Evolutionary conservation across 2,113 vertebrate genomes (phyloP).

Genomic region (Pyrgilauda ruficollis): DNA sequence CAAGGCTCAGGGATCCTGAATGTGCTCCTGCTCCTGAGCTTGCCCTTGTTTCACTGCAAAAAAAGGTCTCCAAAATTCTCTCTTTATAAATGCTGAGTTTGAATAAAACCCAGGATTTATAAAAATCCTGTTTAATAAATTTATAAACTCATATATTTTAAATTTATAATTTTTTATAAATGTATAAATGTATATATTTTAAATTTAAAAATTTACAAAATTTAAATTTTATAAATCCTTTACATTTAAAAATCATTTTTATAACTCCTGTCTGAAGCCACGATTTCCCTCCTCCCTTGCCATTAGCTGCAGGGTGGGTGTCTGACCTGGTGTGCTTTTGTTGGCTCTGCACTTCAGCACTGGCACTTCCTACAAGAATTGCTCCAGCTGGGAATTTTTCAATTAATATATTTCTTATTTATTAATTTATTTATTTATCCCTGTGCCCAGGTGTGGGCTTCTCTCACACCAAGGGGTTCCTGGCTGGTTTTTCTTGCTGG

Average conservation of each 20-base stretch:
- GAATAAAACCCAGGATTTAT: not conserved
- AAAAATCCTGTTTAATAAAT: not conserved
- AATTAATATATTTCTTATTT: not conserved
- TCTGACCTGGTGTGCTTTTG: not conserved
- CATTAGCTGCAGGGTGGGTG: rapidly evolving
- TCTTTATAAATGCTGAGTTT: not conserved
- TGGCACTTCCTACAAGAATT: not conserved
- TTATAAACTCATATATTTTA: no score
- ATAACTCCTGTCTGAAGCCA: not conserved
- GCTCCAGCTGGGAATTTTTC: not conserved
- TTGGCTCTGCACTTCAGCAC: rapidly evolving
- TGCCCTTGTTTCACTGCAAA: not conserved
- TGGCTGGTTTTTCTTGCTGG: rapidly evolving
- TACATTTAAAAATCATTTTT: not conserved
- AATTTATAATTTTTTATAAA: not conserved
- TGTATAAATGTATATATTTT: not conserved
- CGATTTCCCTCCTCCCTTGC: not conserved
- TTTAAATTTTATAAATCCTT: not conserved
- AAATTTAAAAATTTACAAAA: not conserved
- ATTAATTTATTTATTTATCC: not conserved
- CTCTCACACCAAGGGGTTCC: not conserved
- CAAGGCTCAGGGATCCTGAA: not conserved
- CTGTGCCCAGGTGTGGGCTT: rapidly evolving
- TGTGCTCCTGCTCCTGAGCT: not conserved
- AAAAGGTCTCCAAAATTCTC: not conserved